Percentiles rank a stretch among this genome's conserved stretches.
Conservation (phyloP, 2,888 invertebrate genomes). For the Eristalis arbustorum region DNA sequence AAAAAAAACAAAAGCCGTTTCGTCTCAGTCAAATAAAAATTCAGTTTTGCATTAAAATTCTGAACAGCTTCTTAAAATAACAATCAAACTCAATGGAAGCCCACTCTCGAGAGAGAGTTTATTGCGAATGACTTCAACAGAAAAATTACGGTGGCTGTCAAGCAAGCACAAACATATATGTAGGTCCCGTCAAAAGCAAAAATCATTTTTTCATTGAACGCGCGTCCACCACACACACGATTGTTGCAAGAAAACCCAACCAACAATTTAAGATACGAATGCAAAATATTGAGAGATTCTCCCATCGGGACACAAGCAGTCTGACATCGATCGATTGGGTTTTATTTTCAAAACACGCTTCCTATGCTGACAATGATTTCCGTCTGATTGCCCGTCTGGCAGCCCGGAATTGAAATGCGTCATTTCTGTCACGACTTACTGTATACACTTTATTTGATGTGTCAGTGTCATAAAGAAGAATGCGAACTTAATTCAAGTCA, state of each 20-base stretch:
- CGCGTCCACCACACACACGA: neutral
- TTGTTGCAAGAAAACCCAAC: neutral
- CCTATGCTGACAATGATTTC: slow-evolving; percentile 38
- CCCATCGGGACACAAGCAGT: neutral
- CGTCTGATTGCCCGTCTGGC: slow-evolving; percentile 48
- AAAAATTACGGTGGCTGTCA: neutral
- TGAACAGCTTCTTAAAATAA: neutral
- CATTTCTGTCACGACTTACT: slow-evolving; percentile 24
- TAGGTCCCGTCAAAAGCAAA: neutral
- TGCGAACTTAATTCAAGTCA: slow-evolving; percentile 4
- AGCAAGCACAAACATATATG: neutral
- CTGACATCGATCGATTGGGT: slow-evolving; percentile 19
- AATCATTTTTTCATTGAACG: neutral
- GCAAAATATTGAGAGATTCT: neutral
- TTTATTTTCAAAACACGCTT: slow-evolving; percentile 41
- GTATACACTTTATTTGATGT: slow-evolving; percentile 31
- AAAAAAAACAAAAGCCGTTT: neutral
- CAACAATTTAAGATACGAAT: neutral
- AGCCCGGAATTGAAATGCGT: slow-evolving; percentile 20
- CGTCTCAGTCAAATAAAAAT: neutral
- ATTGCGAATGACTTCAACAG: neutral
- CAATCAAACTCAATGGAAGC: neutral
- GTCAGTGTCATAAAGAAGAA: slow-evolving; percentile 19
- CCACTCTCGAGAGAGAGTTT: neutral
- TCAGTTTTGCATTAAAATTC: neutral